Evolutionary conservation across 2,888 invertebrate genomes (phyloP), one percentile per base, ranked within the genome.

Genomic region (Augochlorella aurata): DNA sequence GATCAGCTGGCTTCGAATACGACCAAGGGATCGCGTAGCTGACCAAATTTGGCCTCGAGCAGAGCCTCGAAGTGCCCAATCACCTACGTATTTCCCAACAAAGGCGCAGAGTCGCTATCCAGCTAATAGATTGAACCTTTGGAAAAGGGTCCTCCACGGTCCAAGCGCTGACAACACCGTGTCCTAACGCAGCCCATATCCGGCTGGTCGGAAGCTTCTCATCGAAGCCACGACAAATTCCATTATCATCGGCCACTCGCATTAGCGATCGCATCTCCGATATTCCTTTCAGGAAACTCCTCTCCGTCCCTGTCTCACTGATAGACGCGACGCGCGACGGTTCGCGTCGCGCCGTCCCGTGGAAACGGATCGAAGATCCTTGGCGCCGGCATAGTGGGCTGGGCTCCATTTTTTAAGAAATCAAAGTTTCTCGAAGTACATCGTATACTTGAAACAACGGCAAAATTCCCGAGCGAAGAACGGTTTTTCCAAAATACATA

Each of bases 361-460:
- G 52, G 58, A 78, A 69, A 66, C 14, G 68, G 79, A 82, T 82
- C 77, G 77, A 79, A 72, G 77, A 58, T 68, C 74, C 74, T 76
- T 58, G 79, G 73, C 79, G 79, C 66, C 81, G 9, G 24, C 70
- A 45, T 44, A 45, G 16, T 16, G 24, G 58, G 54, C 54, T 14
- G 12, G 58, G 7, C 24, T 58, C 24, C 24, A 0, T 24, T 58
- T 24, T 58, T 58, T 24, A 14, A 58, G 24, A 21, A 58, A 58
- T n/a, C 10, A 54, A 10, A 10, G 10, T 10, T 18, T 10, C 3
- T n/a, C 8, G 21, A 52, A 52, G n/a, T 10, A n/a, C 52, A 1
- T 10, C n/a, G n/a, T 18, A n/a, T 10, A 0, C 52, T n/a, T 10
- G n/a, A 3, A 52, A 18, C 18, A 14, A 18, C 50, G 50, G 7